Conservation (phyloP, 2,888 invertebrate species). For the Heliconius cydno region DNA sequence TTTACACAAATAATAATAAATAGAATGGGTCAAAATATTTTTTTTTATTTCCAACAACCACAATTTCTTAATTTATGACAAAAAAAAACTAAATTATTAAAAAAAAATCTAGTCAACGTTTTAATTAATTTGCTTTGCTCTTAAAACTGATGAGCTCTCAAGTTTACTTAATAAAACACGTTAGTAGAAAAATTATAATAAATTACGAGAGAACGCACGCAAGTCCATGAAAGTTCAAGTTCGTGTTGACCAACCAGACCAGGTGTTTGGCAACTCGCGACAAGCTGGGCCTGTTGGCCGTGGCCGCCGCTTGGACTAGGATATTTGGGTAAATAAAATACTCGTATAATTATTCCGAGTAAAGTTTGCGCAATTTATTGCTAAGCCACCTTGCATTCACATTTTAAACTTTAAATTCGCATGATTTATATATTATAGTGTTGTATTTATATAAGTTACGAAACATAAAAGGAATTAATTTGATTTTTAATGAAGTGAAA, state of each 20-base stretch:
- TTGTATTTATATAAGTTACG: too few species aligned
- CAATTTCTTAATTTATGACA: background rate
- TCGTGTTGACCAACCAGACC: conserved; percentile 40
- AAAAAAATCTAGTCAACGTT: background rate
- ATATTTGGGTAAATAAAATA: conserved; percentile 31
- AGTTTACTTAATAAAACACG: conserved; percentile 9
- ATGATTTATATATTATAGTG: background rate
- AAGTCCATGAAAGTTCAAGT: conserved; percentile 43
- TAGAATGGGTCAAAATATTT: background rate
- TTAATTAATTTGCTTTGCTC: background rate
- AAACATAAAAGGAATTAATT: background rate
- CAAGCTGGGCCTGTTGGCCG: conserved; percentile 36
- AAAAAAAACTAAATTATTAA: background rate
- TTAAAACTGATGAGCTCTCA: background rate
- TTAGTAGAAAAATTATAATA: background rate
- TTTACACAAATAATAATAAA: background rate
- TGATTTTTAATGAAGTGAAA: background rate
- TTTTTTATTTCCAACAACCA: background rate
- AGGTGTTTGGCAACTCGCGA: conserved; percentile 35
- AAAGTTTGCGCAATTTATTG: conserved; percentile 25
- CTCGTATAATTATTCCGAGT: conserved; percentile 9
- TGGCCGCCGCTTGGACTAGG: conserved; percentile 38
- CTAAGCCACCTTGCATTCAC: conserved; percentile 21
- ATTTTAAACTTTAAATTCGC: conserved; percentile 13
- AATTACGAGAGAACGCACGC: conserved; percentile 34